phyloP scores from a whole-genome alignment of 2,797 vertebrate species.

The Varecia variegata region DNA sequence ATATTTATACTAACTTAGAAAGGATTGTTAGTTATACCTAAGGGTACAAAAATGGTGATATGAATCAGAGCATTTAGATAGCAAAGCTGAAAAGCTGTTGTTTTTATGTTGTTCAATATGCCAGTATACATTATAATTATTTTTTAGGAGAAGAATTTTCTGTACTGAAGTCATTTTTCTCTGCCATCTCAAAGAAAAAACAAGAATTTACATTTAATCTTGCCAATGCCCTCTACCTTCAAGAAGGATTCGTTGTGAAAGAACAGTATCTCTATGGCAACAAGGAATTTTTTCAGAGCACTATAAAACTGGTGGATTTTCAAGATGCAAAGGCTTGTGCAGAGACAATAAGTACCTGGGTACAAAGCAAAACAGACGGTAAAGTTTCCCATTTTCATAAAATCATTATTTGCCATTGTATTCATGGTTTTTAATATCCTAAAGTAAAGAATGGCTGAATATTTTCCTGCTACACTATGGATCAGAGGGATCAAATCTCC shows the following conservation, averaged over 20 bases:
- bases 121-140: slow-evolving; percentile 66
- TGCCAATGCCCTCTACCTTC: slow-evolving; percentile 87
- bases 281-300: slow-evolving; percentile 83
- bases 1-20: slow-evolving; percentile 47
- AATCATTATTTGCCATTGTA: slow-evolving; percentile 73
- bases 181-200: slow-evolving; percentile 80
- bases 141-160: slow-evolving; percentile 81
- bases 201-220: slow-evolving; percentile 86
- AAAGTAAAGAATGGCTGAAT: slow-evolving; percentile 56
- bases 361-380: slow-evolving; percentile 88
- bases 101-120: slow-evolving; percentile 73
- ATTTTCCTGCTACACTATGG: slow-evolving; percentile 51
- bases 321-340: slow-evolving; percentile 83
- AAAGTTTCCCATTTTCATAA: slow-evolving; percentile 76
- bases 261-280: slow-evolving; percentile 88
- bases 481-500: slow-evolving; percentile 17
- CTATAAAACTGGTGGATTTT: slow-evolving; percentile 87
- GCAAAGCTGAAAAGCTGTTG: slow-evolving; percentile 53
- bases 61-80: slow-evolving; percentile 22
- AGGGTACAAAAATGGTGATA: slow-evolving; percentile 34
- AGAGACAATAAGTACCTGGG: slow-evolving; percentile 86
- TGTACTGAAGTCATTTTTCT: slow-evolving; percentile 76
- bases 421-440: slow-evolving; percentile 53
- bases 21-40: background rate
- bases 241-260: slow-evolving; percentile 85